These are phyloP conservation scores for Taenioides sp. DNA, from an alignment of 2,797 vertebrate species.

Conservation along the genomic window DNA sequence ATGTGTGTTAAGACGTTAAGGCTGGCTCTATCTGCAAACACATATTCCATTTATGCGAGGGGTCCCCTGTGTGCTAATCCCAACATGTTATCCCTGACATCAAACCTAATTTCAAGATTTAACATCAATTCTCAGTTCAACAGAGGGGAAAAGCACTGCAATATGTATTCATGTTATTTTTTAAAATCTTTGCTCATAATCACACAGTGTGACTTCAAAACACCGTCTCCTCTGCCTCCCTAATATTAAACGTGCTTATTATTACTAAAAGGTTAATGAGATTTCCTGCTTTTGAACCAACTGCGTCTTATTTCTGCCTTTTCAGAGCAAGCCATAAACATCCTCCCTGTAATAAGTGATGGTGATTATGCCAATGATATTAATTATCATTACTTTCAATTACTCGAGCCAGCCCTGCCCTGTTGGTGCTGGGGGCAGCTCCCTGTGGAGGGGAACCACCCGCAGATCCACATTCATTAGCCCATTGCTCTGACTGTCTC, in stretches of 20 bases:
- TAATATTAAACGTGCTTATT: slow-evolving; percentile 66
- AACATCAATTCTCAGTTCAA: slow-evolving; percentile 63
- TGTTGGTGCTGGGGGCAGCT: slow-evolving; percentile 74
- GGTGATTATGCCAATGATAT: slow-evolving; percentile 78
- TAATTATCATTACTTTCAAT: slow-evolving; percentile 84
- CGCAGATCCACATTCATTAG: slow-evolving; percentile 73
- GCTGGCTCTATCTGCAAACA: slow-evolving; percentile 47
- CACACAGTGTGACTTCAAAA: slow-evolving; percentile 45
- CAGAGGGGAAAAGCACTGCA: slow-evolving; percentile 63
- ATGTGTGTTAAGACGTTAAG: slow-evolving; percentile 36
- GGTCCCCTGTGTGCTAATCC: slow-evolving; percentile 58
- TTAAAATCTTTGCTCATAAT: slow-evolving; percentile 54
- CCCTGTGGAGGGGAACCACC: slow-evolving; percentile 70
- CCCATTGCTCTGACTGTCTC: slow-evolving; percentile 54
- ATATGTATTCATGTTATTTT: slow-evolving; percentile 54
- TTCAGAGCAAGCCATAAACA: slow-evolving; percentile 70
- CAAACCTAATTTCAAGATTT: slow-evolving; percentile 70
- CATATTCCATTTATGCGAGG: slow-evolving; percentile 40
- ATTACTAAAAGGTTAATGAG: slow-evolving; percentile 73
- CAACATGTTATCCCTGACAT: slow-evolving; percentile 69
- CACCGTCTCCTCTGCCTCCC: slow-evolving; percentile 28
- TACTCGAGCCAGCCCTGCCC: slow-evolving; percentile 72
- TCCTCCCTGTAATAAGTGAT: slow-evolving; percentile 64
- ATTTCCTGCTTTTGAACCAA: slow-evolving; percentile 62
- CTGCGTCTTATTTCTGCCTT: slow-evolving; percentile 60